Evolutionary conservation across 2,797 vertebrate species (phyloP).

Genomic region (Anomalospiza imberbis): DNA sequence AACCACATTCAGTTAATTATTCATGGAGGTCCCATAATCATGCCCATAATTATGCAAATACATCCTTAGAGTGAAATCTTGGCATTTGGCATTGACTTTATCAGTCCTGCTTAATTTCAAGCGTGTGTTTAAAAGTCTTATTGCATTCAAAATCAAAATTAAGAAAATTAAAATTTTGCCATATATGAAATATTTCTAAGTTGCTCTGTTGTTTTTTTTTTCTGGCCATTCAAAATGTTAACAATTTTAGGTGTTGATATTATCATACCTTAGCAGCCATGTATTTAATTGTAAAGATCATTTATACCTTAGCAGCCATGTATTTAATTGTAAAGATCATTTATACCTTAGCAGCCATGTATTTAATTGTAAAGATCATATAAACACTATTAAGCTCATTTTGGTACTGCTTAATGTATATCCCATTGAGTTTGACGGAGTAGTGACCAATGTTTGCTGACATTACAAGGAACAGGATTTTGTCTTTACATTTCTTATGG

Average conservation of each 20-base stretch:
- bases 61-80: not conserved
- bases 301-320: too few relatives aligned
- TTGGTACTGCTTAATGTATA: not conserved
- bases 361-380: not conserved
- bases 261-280: not conserved
- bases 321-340: not conserved
- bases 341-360: not conserved
- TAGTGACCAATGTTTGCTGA: not conserved
- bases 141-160: slow-evolving; percentile 12
- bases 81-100: not conserved
- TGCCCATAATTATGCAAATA: slow-evolving; percentile 29
- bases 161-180: slow-evolving; percentile 1
- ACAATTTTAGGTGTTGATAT: not conserved
- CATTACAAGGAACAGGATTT: not conserved
- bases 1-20: slow-evolving; percentile 6
- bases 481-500: not conserved
- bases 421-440: not conserved
- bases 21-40: not conserved
- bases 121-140: slow-evolving; percentile 10
- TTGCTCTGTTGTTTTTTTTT: slow-evolving; percentile 12
- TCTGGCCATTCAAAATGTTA: not conserved
- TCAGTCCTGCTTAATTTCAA: slow-evolving; percentile 37
- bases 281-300: not conserved
- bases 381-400: not conserved
- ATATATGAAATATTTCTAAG: not conserved